Evolutionary conservation across 64 coral and sea anemone species (phyloP).

Genomic region (Catalaphyllia jardinei): DNA sequence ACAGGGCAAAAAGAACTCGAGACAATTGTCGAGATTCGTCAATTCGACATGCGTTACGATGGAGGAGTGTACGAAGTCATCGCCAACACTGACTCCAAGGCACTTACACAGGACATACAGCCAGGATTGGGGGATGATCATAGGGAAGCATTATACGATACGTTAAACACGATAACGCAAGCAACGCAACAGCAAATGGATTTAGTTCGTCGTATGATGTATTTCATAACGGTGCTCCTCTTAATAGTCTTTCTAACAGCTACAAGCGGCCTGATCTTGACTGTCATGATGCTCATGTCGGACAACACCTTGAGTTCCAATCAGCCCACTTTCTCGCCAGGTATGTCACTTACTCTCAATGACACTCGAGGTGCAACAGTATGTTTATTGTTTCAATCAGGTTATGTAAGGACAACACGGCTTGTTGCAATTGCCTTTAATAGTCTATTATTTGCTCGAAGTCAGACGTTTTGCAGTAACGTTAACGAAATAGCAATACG

Average conservation of each 20-base stretch:
- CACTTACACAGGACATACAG: not conserved
- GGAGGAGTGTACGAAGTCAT: not conserved
- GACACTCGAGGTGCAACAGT: too few species aligned
- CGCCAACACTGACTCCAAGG: not conserved
- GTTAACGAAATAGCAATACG: too few species aligned
- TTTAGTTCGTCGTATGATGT: not conserved
- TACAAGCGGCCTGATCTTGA: not conserved
- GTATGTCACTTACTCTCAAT: not conserved
- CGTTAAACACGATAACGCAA: not conserved
- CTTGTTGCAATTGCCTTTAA: too few species aligned
- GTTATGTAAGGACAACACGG: too few species aligned
- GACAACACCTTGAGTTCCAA: not conserved
- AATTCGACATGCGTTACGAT: not conserved
- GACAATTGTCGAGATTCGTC: conserved; percentile 9
- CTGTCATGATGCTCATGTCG: not conserved
- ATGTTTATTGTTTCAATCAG: too few species aligned
- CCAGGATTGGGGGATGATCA: not conserved
- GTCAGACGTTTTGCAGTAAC: too few species aligned
- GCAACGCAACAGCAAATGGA: conserved; percentile 20
- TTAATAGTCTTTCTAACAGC: conserved; percentile 13
- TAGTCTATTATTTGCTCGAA: too few species aligned
- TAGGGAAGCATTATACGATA: not conserved
- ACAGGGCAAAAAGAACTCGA: not conserved
- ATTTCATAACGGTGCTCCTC: not conserved
- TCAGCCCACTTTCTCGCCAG: not conserved